Evolutionary conservation across 2,888 invertebrate species (phyloP), one percentile per base, ranked within the genome.

Genomic region (Melanargia galathea): DNA sequence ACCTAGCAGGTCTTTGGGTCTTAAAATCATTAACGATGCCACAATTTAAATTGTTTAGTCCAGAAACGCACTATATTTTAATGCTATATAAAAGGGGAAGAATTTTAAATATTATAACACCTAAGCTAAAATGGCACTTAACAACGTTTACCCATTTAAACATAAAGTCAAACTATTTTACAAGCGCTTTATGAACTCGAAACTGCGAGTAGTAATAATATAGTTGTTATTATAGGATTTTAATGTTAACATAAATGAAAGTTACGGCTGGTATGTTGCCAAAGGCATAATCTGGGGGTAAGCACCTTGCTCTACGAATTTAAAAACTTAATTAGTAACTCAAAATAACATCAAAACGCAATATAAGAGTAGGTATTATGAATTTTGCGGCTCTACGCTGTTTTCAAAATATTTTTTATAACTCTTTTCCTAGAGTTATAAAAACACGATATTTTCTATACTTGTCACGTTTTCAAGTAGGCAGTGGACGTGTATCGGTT

Each of bases 241-340:
- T 70, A 74, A 78, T 77, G 73, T 45, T 78, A 74, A 69, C 74
- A 72, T 76, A 77, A 79, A 80, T 75, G 71, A 77, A 82, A 81
- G 78, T 81, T 72, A 78, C 78, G 75, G 73, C 63, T 67, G 73
- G 73, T 79, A 75, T 72, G 77, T 79, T 79, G 81, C 83, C 81
- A 73, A 73, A 73, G 81, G 83, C 78, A 71, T 67, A 60, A 71
- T 78, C 76, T 75, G 73, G 80, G 84, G 82, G 80, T 79, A 81
- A 82, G 81, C 81, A 82, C 81, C 79, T 80, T 81, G 80, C 79
- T 77, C 77, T 79, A 79, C 82, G 81, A 82, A 80, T 85, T 73
- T 76, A 73, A 80, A 78, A 83, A 85, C 82, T 83, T 79, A 83
- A 86, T 85, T 86, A 82, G 78, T 78, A 82, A 81, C 66, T 71